Percentiles rank a stretch among this genome's conserved stretches.
Evolutionary conservation across 2,113 vertebrate species (phyloP).

Genomic region (Ceyx cyanopectus): DNA sequence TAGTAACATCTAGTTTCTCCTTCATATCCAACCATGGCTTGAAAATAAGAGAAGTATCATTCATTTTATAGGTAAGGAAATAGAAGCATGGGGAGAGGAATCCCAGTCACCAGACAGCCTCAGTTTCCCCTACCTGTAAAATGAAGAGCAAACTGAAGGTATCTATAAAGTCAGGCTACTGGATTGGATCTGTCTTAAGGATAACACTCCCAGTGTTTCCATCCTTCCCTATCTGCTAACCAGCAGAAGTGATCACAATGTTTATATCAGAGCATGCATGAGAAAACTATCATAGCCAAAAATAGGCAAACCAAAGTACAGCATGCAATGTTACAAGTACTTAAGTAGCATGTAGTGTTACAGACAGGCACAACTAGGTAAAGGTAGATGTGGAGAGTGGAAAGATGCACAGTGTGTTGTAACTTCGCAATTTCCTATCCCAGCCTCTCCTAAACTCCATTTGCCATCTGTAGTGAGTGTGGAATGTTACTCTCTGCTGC

Average conservation of each 20-base stretch:
- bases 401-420: background rate
- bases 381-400: background rate
- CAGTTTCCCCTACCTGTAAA: background rate
- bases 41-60: background rate
- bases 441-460: background rate
- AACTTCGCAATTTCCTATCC: background rate
- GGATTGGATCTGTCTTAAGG: background rate
- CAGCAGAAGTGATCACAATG: background rate
- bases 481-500: background rate
- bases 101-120: background rate
- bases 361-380: background rate
- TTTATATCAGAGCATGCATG: background rate
- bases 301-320: background rate
- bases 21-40: background rate
- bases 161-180: background rate
- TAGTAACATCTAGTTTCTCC: background rate
- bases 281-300: background rate
- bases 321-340: background rate
- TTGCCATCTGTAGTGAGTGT: background rate
- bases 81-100: background rate
- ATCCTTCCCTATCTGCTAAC: background rate
- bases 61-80: background rate
- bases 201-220: background rate
- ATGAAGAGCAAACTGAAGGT: background rate
- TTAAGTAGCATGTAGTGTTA: background rate